Evolutionary conservation across 2,113 vertebrate species (phyloP).

Genomic region (Bubo blakistoni): DNA sequence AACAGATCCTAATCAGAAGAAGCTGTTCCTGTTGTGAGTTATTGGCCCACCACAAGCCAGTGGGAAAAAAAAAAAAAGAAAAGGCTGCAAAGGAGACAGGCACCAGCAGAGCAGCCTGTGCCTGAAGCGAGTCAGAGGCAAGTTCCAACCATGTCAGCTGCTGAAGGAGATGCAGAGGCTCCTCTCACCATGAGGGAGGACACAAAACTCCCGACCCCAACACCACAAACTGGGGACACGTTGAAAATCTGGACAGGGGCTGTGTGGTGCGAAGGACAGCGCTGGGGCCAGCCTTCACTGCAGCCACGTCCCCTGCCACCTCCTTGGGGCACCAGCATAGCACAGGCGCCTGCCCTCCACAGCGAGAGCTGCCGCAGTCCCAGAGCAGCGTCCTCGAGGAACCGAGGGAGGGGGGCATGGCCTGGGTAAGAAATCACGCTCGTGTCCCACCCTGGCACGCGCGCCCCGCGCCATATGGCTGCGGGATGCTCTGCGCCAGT

Average conservation of each 20-base stretch:
- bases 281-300: accelerated
- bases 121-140: neutral
- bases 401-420: accelerated
- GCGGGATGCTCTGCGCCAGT: neutral
- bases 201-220: neutral
- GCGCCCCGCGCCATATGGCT: neutral
- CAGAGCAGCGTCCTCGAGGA: neutral
- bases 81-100: neutral
- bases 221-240: neutral
- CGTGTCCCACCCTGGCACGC: neutral
- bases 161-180: neutral
- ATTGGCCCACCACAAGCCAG: neutral
- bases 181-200: accelerated
- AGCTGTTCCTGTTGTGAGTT: slow-evolving; percentile 11
- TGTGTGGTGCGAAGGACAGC: neutral
- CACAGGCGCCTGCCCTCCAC: accelerated
- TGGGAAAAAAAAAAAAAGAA: neutral
- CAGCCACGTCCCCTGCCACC: accelerated
- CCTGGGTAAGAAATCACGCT: neutral
- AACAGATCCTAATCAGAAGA: slow-evolving; percentile 18
- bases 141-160: neutral
- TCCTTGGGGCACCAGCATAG: neutral
- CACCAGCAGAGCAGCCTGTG: neutral
- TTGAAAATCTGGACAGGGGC: neutral
- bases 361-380: neutral